Evolutionary conservation across 1,140 invertebrate species (phyloP).

Genomic region (Pseudomyrmex flavicornis): DNA sequence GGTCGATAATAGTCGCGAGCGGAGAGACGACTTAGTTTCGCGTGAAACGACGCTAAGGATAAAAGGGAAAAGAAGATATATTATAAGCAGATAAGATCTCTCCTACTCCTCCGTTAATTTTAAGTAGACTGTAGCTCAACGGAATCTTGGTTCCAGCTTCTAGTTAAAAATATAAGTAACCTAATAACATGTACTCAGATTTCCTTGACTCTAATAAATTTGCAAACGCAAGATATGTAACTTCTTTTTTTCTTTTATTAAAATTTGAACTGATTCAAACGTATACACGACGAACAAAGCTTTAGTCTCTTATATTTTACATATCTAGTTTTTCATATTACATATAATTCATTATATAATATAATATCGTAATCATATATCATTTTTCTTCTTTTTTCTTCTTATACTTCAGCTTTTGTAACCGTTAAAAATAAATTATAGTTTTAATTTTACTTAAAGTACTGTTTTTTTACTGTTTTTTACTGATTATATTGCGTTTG

Average conservation of each 20-base stretch:
- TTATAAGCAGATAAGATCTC: slow-evolving; percentile 51
- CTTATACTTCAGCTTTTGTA: background rate
- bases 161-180: background rate
- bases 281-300: no score
- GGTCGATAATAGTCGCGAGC: slow-evolving; percentile 35
- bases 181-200: background rate
- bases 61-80: background rate
- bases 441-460: background rate
- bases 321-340: no score
- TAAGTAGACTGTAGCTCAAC: background rate
- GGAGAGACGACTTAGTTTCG: slow-evolving; percentile 9
- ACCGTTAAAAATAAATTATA: background rate
- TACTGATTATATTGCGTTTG: background rate
- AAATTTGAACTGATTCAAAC: no score
- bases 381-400: background rate
- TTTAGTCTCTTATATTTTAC: no score
- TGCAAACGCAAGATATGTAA: background rate
- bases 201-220: background rate
- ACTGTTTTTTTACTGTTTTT: background rate
- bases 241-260: no score
- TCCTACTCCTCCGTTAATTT: slow-evolving; percentile 21
- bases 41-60: slow-evolving; percentile 6
- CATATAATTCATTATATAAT: no score
- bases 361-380: background rate
- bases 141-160: background rate